These are phyloP conservation scores for Misgurnus anguillicaudatus DNA, from an alignment of 2,113 vertebrate species.

Conservation along the genomic window DNA sequence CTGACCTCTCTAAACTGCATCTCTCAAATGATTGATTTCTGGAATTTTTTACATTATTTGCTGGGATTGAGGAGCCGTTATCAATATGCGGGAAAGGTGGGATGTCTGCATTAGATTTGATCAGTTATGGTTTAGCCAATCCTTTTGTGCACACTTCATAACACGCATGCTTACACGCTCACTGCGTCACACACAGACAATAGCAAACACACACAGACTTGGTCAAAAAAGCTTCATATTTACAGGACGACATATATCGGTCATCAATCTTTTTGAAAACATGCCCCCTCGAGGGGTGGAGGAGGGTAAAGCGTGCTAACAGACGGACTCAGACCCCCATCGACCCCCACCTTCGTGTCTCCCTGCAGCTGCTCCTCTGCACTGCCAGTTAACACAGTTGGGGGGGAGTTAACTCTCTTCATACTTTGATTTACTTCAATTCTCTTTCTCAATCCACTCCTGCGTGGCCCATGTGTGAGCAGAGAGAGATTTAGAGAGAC, in stretches of 20 bases:
- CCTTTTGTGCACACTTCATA: too few species aligned
- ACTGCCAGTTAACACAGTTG: slow-evolving; percentile 36
- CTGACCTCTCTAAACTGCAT: too few species aligned
- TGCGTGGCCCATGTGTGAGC: slow-evolving; percentile 2
- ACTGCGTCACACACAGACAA: slow-evolving; percentile 4
- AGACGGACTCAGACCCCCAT: slow-evolving; percentile 19
- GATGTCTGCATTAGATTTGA: too few species aligned
- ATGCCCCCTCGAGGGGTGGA: slow-evolving; percentile 5
- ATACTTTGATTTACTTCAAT: slow-evolving; percentile 38
- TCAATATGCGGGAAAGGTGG: too few species aligned
- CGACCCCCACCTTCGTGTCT: slow-evolving; percentile 16
- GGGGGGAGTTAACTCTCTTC: slow-evolving; percentile 23
- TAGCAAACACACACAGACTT: neutral
- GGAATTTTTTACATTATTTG: too few species aligned
- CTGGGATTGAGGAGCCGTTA: too few species aligned
- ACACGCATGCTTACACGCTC: neutral
- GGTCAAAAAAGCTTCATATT: neutral
- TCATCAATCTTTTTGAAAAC: slow-evolving; percentile 31
- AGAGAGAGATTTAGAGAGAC: slow-evolving; percentile 30
- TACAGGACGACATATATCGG: slow-evolving; percentile 9
- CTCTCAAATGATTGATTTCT: too few species aligned
- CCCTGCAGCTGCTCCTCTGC: slow-evolving; percentile 54
- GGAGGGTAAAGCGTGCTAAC: slow-evolving; percentile 43
- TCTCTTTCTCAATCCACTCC: slow-evolving; percentile 17
- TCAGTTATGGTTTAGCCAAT: too few species aligned